A percentile compares a stretch with the other conserved stretches of the same genome.
phyloP scores from a whole-genome alignment of 1,140 invertebrate species.

The Halictus rubicundus region DNA sequence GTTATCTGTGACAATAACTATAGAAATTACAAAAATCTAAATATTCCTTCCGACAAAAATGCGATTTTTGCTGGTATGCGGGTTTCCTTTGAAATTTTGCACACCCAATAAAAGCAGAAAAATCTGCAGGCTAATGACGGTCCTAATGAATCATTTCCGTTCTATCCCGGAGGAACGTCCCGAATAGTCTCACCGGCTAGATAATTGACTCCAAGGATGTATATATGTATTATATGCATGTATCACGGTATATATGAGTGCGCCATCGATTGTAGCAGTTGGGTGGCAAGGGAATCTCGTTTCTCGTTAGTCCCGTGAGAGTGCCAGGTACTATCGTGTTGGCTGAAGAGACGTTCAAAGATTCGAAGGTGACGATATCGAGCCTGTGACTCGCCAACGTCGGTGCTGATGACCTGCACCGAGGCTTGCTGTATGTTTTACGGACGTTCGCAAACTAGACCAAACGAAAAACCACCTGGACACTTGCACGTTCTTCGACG shows the following conservation, averaged over 20 bases:
- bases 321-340: slow-evolving; percentile 42
- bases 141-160: background rate
- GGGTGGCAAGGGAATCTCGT: slow-evolving; percentile 71
- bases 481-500: no score
- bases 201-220: background rate
- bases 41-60: no score
- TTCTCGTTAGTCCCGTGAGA: slow-evolving; percentile 69
- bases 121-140: no score
- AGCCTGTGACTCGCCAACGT: slow-evolving; percentile 42
- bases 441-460: slow-evolving; percentile 12
- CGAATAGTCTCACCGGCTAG: slow-evolving; percentile 3
- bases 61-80: no score
- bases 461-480: background rate
- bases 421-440: slow-evolving; percentile 18
- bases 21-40: no score
- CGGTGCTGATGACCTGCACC: slow-evolving; percentile 42
- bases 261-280: slow-evolving; percentile 56
- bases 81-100: no score
- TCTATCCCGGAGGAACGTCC: background rate
- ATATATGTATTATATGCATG: slow-evolving; percentile 3
- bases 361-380: slow-evolving; percentile 69
- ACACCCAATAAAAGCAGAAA: no score
- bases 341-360: slow-evolving; percentile 52
- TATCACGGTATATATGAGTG: background rate
- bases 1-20: no score